A percentile compares a stretch with the other conserved stretches of the same genome.
These are phyloP conservation scores for Botia kubotai DNA, from an alignment of 2,797 vertebrate species.

Conservation along the genomic window DNA sequence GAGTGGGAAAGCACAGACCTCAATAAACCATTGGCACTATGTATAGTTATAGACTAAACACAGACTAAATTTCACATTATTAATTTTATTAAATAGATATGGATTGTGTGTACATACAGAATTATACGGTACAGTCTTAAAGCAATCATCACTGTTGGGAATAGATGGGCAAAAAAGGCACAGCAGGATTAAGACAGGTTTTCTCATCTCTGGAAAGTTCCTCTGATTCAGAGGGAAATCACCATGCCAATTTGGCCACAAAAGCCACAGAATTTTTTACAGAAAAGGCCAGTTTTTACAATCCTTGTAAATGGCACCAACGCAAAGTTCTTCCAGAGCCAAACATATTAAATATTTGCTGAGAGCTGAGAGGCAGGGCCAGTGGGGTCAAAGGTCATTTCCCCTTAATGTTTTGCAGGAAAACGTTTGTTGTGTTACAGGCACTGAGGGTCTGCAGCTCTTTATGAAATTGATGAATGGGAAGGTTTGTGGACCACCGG, in stretches of 20 bases:
- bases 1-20: background rate
- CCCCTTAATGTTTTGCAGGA: conserved; percentile 66
- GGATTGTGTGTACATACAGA: too few relatives aligned
- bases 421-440: conserved; percentile 64
- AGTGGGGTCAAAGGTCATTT: conserved; percentile 60
- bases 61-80: too few relatives aligned
- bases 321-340: conserved; percentile 56
- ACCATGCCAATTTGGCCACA: conserved; percentile 40
- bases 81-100: too few relatives aligned
- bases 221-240: background rate
- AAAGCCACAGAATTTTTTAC: conserved; percentile 59
- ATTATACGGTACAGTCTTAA: too few relatives aligned
- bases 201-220: background rate
- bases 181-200: background rate
- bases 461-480: conserved; percentile 54
- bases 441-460: conserved; percentile 48
- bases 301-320: conserved; percentile 67
- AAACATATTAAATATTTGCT: conserved; percentile 55
- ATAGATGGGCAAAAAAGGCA: background rate
- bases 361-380: conserved; percentile 30
- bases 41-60: too few relatives aligned
- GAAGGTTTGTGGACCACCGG: conserved; percentile 52
- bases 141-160: background rate
- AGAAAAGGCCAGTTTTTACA: conserved; percentile 61
- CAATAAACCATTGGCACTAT: too few relatives aligned